phyloP scores from a whole-genome alignment of 2,888 invertebrate genomes.

The Dynastes tityus region DNA sequence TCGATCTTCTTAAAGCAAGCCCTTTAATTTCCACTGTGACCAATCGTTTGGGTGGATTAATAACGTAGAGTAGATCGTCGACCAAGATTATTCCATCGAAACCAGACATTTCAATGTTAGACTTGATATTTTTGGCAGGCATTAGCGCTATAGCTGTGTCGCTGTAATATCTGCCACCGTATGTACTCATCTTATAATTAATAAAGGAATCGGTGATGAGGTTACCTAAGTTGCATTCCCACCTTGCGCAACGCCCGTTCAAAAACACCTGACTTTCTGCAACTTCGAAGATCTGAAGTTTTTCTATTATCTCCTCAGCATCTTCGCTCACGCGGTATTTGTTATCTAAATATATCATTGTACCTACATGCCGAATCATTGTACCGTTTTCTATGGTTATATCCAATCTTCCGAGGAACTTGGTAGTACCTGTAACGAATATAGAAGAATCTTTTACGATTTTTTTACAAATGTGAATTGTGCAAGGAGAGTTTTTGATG shows the following conservation, averaged over 20 bases:
- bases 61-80: constrained; percentile 8
- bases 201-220: constrained; percentile 26
- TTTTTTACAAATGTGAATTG: no score
- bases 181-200: not conserved
- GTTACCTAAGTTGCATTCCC: constrained; percentile 35
- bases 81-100: not conserved
- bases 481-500: no score
- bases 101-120: not conserved
- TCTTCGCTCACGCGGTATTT: not conserved
- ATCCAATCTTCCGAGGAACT: constrained; percentile 15
- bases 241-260: not conserved
- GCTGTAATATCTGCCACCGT: not conserved
- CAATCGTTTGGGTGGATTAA: not conserved
- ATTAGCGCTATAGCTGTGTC: constrained; percentile 15
- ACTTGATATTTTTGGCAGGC: constrained; percentile 4
- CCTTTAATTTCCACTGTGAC: constrained; percentile 8
- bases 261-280: constrained; percentile 7
- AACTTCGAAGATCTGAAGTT: not conserved
- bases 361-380: not conserved
- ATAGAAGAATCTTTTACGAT: no score
- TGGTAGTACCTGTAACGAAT: not conserved
- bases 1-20: not conserved
- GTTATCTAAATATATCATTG: constrained; percentile 18
- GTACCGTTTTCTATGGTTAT: not conserved
- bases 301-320: not conserved